Conservation (phyloP, 2,888 invertebrate genomes). For the Oligia latruncula region DNA sequence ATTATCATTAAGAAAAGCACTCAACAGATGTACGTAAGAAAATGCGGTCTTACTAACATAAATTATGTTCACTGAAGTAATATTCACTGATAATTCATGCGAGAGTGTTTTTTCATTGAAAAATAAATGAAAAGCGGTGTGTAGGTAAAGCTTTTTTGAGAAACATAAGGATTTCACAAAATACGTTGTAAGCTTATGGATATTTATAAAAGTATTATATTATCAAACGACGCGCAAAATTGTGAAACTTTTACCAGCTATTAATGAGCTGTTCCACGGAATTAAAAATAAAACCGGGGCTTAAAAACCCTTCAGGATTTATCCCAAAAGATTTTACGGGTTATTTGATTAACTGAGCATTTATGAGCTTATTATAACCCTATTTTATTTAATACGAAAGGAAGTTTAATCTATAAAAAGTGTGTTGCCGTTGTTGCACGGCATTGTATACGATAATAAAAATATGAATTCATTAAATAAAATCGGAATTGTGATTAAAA, state of each 20-base stretch:
- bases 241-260: background rate
- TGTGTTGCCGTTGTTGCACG: background rate
- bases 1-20: conserved; percentile 43
- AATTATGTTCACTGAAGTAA: background rate
- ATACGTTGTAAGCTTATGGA: background rate
- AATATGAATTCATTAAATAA: background rate
- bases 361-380: background rate
- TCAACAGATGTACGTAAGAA: conserved; percentile 20
- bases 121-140: background rate
- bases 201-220: background rate
- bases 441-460: background rate
- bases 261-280: background rate
- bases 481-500: background rate
- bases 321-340: background rate
- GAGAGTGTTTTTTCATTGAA: background rate
- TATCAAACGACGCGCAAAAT: background rate
- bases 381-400: background rate
- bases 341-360: background rate
- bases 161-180: background rate
- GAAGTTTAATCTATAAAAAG: background rate
- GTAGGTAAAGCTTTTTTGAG: background rate
- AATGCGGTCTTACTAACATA: background rate
- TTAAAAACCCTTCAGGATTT: background rate
- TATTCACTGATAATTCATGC: conserved; percentile 3
- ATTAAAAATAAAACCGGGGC: background rate